phyloP scores from a whole-genome alignment of 2,888 invertebrate species.

The Tinea semifulvella region DNA sequence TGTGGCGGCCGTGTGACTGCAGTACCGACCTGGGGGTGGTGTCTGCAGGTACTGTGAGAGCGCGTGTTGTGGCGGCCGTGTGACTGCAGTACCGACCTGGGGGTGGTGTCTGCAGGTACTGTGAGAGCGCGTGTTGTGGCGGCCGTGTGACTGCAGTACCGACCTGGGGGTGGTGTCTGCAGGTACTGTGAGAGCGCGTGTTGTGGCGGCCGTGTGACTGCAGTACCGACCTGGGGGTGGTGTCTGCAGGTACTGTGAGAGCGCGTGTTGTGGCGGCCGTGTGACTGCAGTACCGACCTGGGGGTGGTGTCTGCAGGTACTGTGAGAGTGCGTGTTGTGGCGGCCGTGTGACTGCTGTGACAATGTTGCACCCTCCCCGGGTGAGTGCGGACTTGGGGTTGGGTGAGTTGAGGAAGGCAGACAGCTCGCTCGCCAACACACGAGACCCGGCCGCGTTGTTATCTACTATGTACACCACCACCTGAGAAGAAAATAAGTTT shows the following conservation, averaged over 20 bases:
- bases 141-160: conserved; percentile 80
- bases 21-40: no score
- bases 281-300: conserved; percentile 75
- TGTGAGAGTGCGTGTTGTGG: conserved; percentile 83
- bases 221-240: conserved; percentile 76
- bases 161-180: conserved; percentile 74
- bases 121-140: conserved; percentile 80
- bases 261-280: conserved; percentile 77
- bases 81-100: conserved; percentile 69
- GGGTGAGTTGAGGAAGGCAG: conserved; percentile 74
- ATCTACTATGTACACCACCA: conserved; percentile 48
- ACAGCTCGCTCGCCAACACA: conserved; percentile 77
- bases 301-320: conserved; percentile 90
- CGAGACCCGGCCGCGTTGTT: conserved; percentile 70
- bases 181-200: conserved; percentile 77
- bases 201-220: conserved; percentile 76
- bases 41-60: no score
- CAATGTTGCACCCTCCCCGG: conserved; percentile 75
- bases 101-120: conserved; percentile 92
- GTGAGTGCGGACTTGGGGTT: conserved; percentile 76
- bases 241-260: conserved; percentile 88
- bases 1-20: no score
- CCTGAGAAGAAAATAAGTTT: conserved; percentile 25
- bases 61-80: no score
- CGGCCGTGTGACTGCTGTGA: conserved; percentile 78